Evolutionary conservation across 2,797 vertebrate genomes (phyloP).

Genomic region (Sebastes wilsoni): DNA sequence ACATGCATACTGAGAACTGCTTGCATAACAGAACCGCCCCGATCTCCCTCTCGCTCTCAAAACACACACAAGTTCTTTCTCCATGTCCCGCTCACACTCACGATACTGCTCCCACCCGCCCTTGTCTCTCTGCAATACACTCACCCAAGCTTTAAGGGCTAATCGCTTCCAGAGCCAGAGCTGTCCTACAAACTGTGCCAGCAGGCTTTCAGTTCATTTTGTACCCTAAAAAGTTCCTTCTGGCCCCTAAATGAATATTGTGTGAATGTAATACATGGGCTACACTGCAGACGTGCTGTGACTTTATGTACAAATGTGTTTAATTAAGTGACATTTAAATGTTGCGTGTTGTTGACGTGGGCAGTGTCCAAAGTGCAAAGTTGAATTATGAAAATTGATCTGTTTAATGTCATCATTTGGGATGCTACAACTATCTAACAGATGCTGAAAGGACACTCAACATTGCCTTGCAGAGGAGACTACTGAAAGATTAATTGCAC

Average conservation of each 20-base stretch:
- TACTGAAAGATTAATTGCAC: not conserved
- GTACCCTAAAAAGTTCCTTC: slow-evolving; percentile 47
- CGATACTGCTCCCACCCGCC: slow-evolving; percentile 47
- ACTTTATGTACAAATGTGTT: slow-evolving; percentile 38
- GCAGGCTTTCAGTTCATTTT: slow-evolving; percentile 62
- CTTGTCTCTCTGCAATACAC: slow-evolving; percentile 59
- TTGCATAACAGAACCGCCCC: slow-evolving; percentile 71
- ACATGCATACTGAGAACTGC: slow-evolving; percentile 72
- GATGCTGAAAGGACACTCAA: not conserved
- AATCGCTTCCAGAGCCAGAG: slow-evolving; percentile 80
- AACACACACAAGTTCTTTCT: slow-evolving; percentile 53
- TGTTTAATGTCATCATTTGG: slow-evolving; percentile 19
- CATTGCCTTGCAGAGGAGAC: not conserved
- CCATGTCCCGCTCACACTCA: slow-evolving; percentile 38
- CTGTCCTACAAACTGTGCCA: slow-evolving; percentile 66
- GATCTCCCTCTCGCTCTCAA: slow-evolving; percentile 46
- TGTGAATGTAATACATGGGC: slow-evolving; percentile 13
- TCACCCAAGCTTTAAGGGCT: slow-evolving; percentile 72
- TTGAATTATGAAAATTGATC: slow-evolving; percentile 5
- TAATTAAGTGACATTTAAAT: slow-evolving; percentile 23
- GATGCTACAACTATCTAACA: not conserved
- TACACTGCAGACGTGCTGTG: not conserved
- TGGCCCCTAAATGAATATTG: slow-evolving; percentile 42
- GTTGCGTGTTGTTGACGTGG: slow-evolving; percentile 3
- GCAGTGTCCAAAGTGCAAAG: slow-evolving; percentile 8